Base-by-base conservation (phyloP, 2,113 vertebrate species). In the Zosterops hypoxanthus region DNA sequence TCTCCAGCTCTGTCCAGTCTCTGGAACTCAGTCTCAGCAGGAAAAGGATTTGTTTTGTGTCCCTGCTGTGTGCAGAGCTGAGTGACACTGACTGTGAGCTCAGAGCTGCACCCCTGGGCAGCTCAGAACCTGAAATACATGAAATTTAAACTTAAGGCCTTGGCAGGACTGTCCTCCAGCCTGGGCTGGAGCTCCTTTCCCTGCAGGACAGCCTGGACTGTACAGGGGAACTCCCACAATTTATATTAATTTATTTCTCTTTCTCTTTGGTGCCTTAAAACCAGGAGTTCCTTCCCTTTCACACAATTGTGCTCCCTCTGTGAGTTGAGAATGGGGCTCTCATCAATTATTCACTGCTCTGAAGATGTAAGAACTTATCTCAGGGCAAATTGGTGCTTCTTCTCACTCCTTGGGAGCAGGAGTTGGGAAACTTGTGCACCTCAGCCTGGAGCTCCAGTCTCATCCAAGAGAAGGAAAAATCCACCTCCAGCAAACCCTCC, bases 341-440 rank as follows among this genome's bases (percentile, higher is more conserved):
- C 68, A 77, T 92, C 72, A 82, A 68, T 91, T 84, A 82, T 95
- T 91, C 73, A 82, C 81, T 14, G 19, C 23, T 79, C 60, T 78
- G 65, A 46, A 47, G 71, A 68, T 2, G 2, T 4, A 17, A 56
- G 70, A 73, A 63, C 17, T 66, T 24, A 5, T 66, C 87, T 71
- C 72, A 22, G 52, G 85, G 52, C 64, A 87, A 82, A 52, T 24
- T 11, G 17, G 26, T 11, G 42, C n/a, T 91, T 49, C 64, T 82
- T 3, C 77, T 78, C 69, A 7, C 33, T 81, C n/a, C 56, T 84
- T 50, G 34, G 69, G 34, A 84, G 42, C 4, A 44, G 81, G 20
- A 47, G n/a, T 0, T 20, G 78, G 56, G 47, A 90, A 81, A 71
- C 3, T 5, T 2, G 23, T 31, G 34, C 56, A 7, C 34, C 68